These are phyloP conservation scores for Plestiodon gilberti DNA, from an alignment of 2,113 vertebrate species.

Conservation along the genomic window DNA sequence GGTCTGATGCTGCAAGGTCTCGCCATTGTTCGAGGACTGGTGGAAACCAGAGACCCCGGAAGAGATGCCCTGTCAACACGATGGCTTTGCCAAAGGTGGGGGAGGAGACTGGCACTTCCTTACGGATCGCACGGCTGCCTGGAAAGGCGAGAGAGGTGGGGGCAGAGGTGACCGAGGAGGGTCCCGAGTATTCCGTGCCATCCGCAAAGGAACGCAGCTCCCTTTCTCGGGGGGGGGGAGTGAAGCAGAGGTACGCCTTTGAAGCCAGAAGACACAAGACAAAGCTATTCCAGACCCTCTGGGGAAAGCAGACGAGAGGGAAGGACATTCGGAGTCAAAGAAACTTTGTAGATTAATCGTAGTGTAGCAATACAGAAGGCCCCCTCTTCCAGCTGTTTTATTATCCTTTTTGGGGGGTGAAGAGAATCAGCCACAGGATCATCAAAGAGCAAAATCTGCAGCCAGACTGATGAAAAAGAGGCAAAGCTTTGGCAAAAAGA, in stretches of 20 bases:
- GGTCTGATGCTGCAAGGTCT: not conserved
- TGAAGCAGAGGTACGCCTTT: not conserved
- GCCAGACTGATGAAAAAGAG: not conserved
- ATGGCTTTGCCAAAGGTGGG: not conserved
- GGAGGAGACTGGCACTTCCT: too few species aligned
- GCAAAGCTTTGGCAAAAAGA: not conserved
- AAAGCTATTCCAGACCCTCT: not conserved
- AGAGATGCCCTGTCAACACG: not conserved
- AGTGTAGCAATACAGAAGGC: not conserved
- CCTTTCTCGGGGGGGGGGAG: not conserved
- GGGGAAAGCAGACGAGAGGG: not conserved
- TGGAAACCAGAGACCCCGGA: not conserved
- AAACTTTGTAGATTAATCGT: constrained; percentile 16
- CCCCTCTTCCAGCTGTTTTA: not conserved
- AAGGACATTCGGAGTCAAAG: not conserved
- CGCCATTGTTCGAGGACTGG: not conserved
- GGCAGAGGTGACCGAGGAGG: not conserved
- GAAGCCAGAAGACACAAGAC: not conserved
- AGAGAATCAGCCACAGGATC: not conserved
- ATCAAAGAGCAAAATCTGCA: not conserved
- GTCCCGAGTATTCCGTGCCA: not conserved
- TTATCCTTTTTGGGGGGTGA: too few species aligned
- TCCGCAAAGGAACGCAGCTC: not conserved
- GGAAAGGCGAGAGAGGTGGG: not conserved
- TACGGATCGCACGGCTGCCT: not conserved